Base-by-base conservation (phyloP, 1,140 invertebrate species). In the Ooceraea biroi region DNA sequence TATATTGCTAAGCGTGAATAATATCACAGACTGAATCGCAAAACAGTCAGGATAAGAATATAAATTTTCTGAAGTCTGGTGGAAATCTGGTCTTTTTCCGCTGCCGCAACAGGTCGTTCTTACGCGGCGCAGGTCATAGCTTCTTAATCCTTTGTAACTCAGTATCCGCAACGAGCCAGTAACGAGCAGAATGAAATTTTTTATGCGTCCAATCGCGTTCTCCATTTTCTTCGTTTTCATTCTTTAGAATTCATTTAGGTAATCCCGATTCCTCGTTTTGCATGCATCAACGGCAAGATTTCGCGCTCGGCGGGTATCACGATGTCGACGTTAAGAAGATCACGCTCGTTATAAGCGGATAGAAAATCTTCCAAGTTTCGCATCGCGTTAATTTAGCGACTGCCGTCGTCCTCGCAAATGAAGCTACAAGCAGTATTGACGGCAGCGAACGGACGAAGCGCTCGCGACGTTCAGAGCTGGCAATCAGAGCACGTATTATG, bases 401-500 rank as follows among this genome's bases (percentile, higher is more conserved):
- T 46, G 22, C 11, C 55, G 17, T 8, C 22, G 44, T 36, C 7
- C 10, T 52, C 41, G 36, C 44, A 44, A 74, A 60, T 60, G 41
- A 25, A 60, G 41, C 22, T 22, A 46, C 58, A 60, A 60, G 8
- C 55, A 4, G 66, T 14, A 30, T 57, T 55, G 69, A 1, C 57
- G 19, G 12, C 44, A 50, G 52, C 36, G 14, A 25, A 36, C 30
- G 41, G 69, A 72, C 52, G 25, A 72, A 55, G n/a, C n/a, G n/a
- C n/a, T n/a, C n/a, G 36, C 36, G 36, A 58, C 12, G 52, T 44
- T 44, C 19, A n/a, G n/a, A n/a, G 27, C 19, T n/a, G n/a, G 36
- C 55, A 74, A 74, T 74, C 41, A 74, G 41, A 36, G 17, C 44
- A 17, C 27, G 66, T 69, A 69, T 69, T 69, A 74, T 74, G 71